Conservation (phyloP, 1,140 invertebrate genomes). For the Pogonomyrmex barbatus region DNA sequence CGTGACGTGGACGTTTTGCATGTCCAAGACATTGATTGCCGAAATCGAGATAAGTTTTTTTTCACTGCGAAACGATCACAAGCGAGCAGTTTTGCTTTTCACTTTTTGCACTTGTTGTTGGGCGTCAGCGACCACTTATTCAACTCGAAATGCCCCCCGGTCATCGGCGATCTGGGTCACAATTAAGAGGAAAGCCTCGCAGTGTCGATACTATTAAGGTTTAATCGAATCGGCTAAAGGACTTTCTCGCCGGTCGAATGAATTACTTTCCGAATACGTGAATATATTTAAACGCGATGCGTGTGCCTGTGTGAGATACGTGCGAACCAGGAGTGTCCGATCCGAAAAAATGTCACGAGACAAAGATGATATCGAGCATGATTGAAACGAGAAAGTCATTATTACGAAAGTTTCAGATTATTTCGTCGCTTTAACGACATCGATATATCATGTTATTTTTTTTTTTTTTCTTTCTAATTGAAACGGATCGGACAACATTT, state of each 20-base stretch:
- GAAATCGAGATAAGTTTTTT: slow-evolving; percentile 25
- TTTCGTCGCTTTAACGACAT: not conserved
- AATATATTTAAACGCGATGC: slow-evolving; percentile 24
- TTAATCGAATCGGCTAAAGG: slow-evolving; percentile 58
- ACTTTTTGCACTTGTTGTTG: slow-evolving; percentile 13
- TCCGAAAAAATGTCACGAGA: not conserved
- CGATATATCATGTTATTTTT: not conserved
- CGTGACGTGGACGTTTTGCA: slow-evolving; percentile 5
- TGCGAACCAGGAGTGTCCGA: not conserved
- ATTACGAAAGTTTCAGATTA: not conserved
- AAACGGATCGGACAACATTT: not conserved
- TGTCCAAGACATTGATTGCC: not conserved
- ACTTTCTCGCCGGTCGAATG: slow-evolving; percentile 59
- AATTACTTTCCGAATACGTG: slow-evolving; percentile 39
- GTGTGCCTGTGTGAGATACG: slow-evolving; percentile 2
- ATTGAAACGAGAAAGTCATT: not conserved
- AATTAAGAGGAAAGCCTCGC: slow-evolving; percentile 75
- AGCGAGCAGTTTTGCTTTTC: slow-evolving; percentile 12
- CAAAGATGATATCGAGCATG: not conserved
- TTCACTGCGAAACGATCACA: not conserved
- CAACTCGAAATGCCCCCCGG: slow-evolving; percentile 31
- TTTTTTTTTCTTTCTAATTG: no score
- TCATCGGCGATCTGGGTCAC: slow-evolving; percentile 72
- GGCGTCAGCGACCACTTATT: slow-evolving; percentile 6
- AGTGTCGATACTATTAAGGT: slow-evolving; percentile 65